Evolutionary conservation across 2,797 vertebrate species (phyloP).

Genomic region (Sardinella longiceps): DNA sequence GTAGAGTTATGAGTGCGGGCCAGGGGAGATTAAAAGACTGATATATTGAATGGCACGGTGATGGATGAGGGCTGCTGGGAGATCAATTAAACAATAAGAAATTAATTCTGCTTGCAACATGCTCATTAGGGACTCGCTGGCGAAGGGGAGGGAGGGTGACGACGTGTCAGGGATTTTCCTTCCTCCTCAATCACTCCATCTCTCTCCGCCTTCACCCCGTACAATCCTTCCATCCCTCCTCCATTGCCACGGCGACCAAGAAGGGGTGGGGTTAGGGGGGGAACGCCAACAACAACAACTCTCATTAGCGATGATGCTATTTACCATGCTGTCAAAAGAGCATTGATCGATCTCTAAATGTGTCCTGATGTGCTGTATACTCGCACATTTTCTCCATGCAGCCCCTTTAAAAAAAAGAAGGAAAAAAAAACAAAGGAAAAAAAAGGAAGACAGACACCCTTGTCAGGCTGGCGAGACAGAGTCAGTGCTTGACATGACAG

Average conservation of each 20-base stretch:
- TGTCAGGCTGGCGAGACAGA: not conserved
- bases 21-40: conserved; percentile 67
- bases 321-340: conserved; percentile 7
- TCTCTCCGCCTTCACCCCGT: not conserved
- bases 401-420: not conserved
- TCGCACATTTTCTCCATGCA: not conserved
- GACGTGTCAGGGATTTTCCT: conserved; percentile 46
- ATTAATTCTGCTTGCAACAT: conserved; percentile 76
- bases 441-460: not conserved
- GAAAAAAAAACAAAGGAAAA: not conserved
- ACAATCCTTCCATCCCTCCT: conserved; percentile 18
- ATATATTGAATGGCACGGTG: conserved; percentile 68
- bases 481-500: conserved; percentile 31
- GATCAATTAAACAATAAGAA: conserved; percentile 79
- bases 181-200: conserved; percentile 44
- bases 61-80: conserved; percentile 75
- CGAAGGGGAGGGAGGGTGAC: conserved; percentile 56
- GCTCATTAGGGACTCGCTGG: conserved; percentile 72
- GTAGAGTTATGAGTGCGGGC: conserved; percentile 69
- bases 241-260: not conserved
- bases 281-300: not conserved
- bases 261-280: not conserved
- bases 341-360: conserved; percentile 10
- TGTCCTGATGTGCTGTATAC: not conserved
- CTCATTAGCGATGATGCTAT: not conserved